phyloP scores from a whole-genome alignment of 2,888 invertebrate species.

The Gryllus longicercus region DNA sequence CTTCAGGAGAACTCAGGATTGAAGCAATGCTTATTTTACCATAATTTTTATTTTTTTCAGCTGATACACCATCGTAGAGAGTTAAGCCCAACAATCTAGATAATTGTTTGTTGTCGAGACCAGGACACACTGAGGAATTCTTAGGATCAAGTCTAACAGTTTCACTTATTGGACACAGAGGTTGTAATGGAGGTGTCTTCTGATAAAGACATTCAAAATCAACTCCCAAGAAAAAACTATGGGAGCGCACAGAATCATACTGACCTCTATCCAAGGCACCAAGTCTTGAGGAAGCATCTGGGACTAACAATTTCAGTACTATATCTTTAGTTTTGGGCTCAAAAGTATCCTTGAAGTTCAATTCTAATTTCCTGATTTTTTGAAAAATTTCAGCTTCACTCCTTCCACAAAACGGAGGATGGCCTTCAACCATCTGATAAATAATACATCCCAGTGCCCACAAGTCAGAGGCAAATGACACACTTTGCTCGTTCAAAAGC shows the following conservation, averaged over 20 bases:
- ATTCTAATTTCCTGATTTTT: not conserved
- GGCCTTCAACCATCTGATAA: not conserved
- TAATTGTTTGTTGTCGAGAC: not conserved
- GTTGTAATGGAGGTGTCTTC: not conserved
- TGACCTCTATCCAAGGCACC: not conserved
- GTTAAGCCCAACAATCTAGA: not conserved
- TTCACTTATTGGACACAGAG: not conserved
- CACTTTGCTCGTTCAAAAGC: not conserved
- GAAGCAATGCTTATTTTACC: not conserved
- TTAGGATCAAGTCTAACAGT: not conserved
- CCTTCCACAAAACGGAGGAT: not conserved
- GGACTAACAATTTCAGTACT: not conserved
- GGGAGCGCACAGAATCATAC: not conserved
- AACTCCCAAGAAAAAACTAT: not conserved
- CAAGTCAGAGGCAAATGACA: not conserved
- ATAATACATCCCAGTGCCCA: conserved; percentile 5
- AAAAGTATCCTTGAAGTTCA: not conserved
- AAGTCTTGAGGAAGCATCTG: not conserved
- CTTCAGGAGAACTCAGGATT: not conserved
- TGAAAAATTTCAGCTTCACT: not conserved
- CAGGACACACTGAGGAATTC: not conserved
- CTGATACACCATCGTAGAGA: not conserved
- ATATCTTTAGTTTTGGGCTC: not conserved
- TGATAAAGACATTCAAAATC: not conserved
- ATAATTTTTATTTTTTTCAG: not conserved